Percentiles rank a stretch among this genome's conserved stretches.
Conservation (phyloP, 2,113 vertebrate genomes). For the Campylomormyrus numenius region DNA sequence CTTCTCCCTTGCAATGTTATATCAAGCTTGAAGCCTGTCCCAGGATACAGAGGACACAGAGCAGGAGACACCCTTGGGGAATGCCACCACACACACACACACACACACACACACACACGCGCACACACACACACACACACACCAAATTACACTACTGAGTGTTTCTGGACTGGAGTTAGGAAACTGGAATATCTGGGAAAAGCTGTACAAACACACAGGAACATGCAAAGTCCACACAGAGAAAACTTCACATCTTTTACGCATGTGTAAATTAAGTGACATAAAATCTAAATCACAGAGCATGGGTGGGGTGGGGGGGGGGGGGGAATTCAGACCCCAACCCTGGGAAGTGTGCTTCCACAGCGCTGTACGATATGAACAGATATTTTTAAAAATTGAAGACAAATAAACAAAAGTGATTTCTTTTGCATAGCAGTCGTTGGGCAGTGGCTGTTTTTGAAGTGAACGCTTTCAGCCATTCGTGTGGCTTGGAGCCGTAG, state of each 20-base stretch:
- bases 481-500: neutral
- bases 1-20: neutral
- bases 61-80: neutral
- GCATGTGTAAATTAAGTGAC: neutral
- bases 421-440: neutral
- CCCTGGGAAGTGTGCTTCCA: neutral
- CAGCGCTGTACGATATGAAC: neutral
- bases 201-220: neutral
- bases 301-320: neutral
- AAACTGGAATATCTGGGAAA: neutral
- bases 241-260: neutral
- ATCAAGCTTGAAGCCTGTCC: neutral
- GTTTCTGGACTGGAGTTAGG: neutral
- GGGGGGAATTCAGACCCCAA: neutral
- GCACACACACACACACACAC: neutral
- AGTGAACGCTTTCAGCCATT: neutral
- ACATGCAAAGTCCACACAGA: neutral
- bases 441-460: neutral
- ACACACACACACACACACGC: neutral
- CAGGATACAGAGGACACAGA: neutral
- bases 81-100: neutral
- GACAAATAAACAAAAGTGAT: neutral
- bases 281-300: neutral
- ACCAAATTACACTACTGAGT: neutral
- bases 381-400: neutral